These are phyloP conservation scores for Etia nguti DNA, from an alignment of 2,113 vertebrate species.

Conservation along the genomic window DNA sequence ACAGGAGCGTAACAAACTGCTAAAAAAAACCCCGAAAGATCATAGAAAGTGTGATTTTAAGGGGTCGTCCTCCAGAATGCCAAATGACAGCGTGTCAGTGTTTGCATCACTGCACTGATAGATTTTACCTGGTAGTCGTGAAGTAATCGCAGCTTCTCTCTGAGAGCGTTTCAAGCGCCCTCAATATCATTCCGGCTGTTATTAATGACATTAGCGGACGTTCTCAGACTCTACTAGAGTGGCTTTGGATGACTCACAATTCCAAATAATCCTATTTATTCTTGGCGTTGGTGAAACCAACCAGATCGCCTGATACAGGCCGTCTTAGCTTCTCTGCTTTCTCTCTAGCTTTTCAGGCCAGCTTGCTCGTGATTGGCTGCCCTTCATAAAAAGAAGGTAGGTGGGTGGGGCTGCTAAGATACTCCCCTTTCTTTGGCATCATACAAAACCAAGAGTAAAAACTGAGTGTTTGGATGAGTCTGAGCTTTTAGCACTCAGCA, in stretches of 20 bases:
- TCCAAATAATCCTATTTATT: background rate
- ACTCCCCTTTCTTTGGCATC: background rate
- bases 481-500: fast-evolving
- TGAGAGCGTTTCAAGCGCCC: background rate
- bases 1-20: background rate
- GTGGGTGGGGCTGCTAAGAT: background rate
- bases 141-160: background rate
- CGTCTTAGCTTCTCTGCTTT: background rate
- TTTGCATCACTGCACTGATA: too few species aligned
- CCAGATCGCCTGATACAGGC: background rate
- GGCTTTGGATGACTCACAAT: background rate
- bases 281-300: fast-evolving
- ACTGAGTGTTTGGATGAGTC: background rate
- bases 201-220: background rate
- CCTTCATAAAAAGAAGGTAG: background rate
- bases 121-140: background rate
- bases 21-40: background rate
- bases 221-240: fast-evolving
- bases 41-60: background rate
- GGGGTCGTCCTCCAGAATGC: background rate
- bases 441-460: background rate
- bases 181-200: background rate
- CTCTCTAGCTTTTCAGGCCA: fast-evolving
- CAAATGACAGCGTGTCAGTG: too few species aligned
- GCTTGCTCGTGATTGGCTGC: fast-evolving